A percentile compares a stretch with the other conserved stretches of the same genome.
These are phyloP conservation scores for Anoplopoma fimbria DNA, from an alignment of 2,113 vertebrate genomes.

Conservation along the genomic window DNA sequence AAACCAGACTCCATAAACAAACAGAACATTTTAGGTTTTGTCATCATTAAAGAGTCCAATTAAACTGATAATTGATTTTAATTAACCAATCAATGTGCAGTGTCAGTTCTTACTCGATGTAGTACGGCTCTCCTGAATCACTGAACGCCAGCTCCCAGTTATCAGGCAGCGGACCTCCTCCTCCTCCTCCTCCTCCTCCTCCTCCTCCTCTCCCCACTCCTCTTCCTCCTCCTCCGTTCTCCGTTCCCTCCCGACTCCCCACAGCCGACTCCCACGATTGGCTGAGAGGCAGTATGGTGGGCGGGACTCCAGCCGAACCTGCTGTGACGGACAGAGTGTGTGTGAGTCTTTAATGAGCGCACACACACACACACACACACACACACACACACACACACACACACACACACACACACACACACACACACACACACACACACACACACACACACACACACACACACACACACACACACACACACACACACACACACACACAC, in stretches of 20 bases:
- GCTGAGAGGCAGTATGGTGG: slow-evolving; percentile 75
- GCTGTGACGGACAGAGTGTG: slow-evolving; percentile 4
- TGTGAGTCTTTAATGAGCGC: not conserved
- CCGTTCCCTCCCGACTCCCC: slow-evolving; percentile 48
- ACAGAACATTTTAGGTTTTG: too few species aligned
- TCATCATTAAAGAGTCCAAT: too few species aligned
- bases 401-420: too few species aligned
- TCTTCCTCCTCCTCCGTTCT: slow-evolving; percentile 67
- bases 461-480: too few species aligned
- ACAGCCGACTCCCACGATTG: slow-evolving; percentile 80
- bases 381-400: too few species aligned
- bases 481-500: too few species aligned
- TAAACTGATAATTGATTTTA: not conserved
- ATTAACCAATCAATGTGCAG: not conserved
- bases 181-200: slow-evolving; percentile 31
- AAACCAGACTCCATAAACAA: too few species aligned
- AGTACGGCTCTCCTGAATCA: slow-evolving; percentile 81
- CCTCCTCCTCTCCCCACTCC: slow-evolving; percentile 14
- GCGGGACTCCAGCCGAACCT: slow-evolving; percentile 62
- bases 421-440: slow-evolving; percentile 2
- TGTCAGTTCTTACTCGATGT: slow-evolving; percentile 73
- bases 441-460: not conserved
- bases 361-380: not conserved
- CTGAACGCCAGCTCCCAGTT: slow-evolving; percentile 84
- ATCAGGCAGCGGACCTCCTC: slow-evolving; percentile 64